Evolutionary conservation across 2,888 invertebrate species (phyloP).

Genomic region (Conistra vaccinii): DNA sequence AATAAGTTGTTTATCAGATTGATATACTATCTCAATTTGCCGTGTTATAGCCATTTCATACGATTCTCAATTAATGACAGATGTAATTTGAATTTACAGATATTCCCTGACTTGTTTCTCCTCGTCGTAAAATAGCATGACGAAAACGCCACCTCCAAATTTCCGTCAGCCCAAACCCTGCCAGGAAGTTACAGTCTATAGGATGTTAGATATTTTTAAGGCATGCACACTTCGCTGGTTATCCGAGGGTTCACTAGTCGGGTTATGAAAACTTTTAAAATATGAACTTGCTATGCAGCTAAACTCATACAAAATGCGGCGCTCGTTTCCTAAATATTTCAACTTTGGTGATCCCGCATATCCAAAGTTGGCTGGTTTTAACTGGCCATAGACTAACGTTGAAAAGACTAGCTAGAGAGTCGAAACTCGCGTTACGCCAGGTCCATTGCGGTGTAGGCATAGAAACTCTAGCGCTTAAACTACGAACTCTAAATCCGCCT

Average conservation of each 20-base stretch:
- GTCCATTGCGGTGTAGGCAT: constrained; percentile 26
- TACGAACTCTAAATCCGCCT: constrained; percentile 37
- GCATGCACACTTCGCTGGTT: constrained; percentile 67
- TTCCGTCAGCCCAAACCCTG: constrained; percentile 24
- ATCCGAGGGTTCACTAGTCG: constrained; percentile 63
- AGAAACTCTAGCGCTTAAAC: constrained; percentile 27
- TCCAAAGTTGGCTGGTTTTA: constrained; percentile 22
- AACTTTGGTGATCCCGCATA: constrained; percentile 41
- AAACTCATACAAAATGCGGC: constrained; percentile 42
- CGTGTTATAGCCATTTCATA: no score
- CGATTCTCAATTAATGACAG: background rate
- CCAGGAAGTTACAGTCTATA: constrained; percentile 63
- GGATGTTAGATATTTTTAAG: constrained; percentile 72
- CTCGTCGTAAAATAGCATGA: background rate
- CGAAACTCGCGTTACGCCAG: constrained; percentile 29
- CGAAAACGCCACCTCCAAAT: constrained; percentile 38
- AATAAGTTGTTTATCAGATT: background rate
- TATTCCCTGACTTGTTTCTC: background rate
- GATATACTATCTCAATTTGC: background rate
- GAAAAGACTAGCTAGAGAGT: background rate
- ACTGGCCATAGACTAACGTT: constrained; percentile 7
- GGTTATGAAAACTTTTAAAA: constrained; percentile 59
- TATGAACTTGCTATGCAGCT: constrained; percentile 31
- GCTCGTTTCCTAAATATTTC: constrained; percentile 39
- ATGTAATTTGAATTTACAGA: background rate